Evolutionary conservation across 2,113 vertebrate species (phyloP).

Genomic region (Gopherus flavomarginatus): DNA sequence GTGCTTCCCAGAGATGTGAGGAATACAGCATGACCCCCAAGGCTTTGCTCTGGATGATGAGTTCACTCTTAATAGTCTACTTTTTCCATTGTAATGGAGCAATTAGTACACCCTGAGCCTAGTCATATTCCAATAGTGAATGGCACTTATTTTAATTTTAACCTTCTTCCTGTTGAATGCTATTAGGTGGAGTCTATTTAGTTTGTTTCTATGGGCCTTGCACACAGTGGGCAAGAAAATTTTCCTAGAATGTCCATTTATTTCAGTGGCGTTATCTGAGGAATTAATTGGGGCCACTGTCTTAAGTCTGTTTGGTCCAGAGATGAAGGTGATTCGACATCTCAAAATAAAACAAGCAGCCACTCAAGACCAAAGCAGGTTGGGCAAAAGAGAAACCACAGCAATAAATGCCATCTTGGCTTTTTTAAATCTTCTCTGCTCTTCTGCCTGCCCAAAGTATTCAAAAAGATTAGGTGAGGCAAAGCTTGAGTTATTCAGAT

Average conservation of each 20-base stretch:
- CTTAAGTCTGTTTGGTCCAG: constrained; percentile 10
- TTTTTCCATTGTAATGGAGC: constrained; percentile 49
- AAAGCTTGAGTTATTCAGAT: not conserved
- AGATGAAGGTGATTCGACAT: constrained; percentile 20
- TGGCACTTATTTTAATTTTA: constrained; percentile 34
- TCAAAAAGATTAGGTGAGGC: constrained; percentile 47
- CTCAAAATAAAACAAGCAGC: not conserved
- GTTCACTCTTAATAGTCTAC: constrained; percentile 66
- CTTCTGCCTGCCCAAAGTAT: constrained; percentile 14
- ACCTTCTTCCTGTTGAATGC: constrained; percentile 14
- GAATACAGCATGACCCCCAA: constrained; percentile 34
- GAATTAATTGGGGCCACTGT: constrained; percentile 12
- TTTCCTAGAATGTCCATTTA: constrained; percentile 10
- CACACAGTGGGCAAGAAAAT: not conserved
- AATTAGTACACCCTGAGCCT: constrained; percentile 56
- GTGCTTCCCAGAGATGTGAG: constrained; percentile 38
- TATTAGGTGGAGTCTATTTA: not conserved
- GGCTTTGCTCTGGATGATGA: constrained; percentile 55
- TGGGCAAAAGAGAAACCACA: constrained; percentile 20
- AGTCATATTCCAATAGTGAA: constrained; percentile 36
- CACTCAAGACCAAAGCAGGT: not conserved
- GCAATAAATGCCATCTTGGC: not conserved
- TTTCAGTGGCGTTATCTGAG: constrained; percentile 4
- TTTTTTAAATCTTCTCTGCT: constrained; percentile 13
- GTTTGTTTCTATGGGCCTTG: not conserved